Base-by-base conservation (phyloP, 2,888 invertebrate genomes). In the Acronicta psi region DNA sequence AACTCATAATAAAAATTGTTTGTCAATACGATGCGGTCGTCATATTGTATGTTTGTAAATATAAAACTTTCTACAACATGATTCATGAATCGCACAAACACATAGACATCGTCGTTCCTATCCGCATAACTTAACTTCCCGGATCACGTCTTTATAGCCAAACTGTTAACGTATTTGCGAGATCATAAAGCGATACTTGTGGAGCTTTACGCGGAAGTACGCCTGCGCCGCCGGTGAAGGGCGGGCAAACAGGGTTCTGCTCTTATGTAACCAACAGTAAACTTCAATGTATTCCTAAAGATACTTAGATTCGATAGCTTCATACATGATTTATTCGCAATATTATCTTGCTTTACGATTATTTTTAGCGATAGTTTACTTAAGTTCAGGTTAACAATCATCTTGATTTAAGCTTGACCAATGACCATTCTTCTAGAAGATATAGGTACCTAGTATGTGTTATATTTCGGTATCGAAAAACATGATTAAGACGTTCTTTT, bases 121-220 rank as follows among this genome's bases (percentile, higher is more conserved):
- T 59, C 41, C 40, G n/a, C 41, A 42, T 41, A 37, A 50, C 11
- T 55, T 38, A 31, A 45, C 56, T 66, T 67, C 47, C 44, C 41
- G 52, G 25, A 36, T 61, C 37, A 55, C 36, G 37, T 53, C 17
- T 6, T 9, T 50, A 45, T 14, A 8, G n/a, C 8, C 20, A 58
- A 69, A 58, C 49, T 25, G 29, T 53, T 53, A 67, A 58, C 52
- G 57, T 23, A 65, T 34, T 40, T 38, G 40, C 10, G 23, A 42
- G 37, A 42, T 55, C 16, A 58, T 70, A 71, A 62, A 59, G 56
- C 41, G 31, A n/a, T 46, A 18, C n/a, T n/a, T n/a, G n/a, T 18
- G 9, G 38, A 62, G 53, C 62, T 70, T 71, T 58, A 59, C 31
- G 29, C 69, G 73, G 75, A 75, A 75, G 56, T 62, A 29, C 43